phyloP scores from a whole-genome alignment of 2,888 invertebrate genomes.

The Hemicrepidius hirtus region DNA sequence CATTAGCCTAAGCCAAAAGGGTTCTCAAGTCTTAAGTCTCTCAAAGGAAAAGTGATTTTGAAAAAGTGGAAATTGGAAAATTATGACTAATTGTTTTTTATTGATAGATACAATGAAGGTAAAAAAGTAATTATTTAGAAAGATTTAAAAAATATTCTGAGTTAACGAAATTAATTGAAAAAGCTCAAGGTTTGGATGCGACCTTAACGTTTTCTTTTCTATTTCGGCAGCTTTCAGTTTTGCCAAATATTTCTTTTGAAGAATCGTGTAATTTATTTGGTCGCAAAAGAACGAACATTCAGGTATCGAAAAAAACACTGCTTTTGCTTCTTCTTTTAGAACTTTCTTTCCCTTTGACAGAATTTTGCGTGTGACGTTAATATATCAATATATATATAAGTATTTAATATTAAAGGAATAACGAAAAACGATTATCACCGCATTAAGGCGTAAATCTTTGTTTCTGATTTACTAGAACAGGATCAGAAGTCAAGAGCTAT shows the following conservation, averaged over 20 bases:
- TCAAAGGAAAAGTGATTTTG: no score
- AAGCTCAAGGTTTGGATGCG: no score
- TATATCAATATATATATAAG: no score
- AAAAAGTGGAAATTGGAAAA: no score
- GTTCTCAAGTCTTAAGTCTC: no score
- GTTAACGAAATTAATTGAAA: slow-evolving; percentile 10
- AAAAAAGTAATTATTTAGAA: no score
- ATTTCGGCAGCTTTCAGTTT: neutral
- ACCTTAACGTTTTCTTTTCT: neutral
- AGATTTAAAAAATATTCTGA: neutral
- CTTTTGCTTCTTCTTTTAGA: neutral
- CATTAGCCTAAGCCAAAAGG: no score
- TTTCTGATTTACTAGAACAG: slow-evolving; percentile 47
- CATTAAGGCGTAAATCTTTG: slow-evolving; percentile 43
- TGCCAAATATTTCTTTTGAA: slow-evolving; percentile 16
- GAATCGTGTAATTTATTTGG: neutral
- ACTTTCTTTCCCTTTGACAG: neutral
- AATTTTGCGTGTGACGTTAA: neutral
- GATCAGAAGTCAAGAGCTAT: slow-evolving; percentile 51
- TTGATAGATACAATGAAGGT: no score
- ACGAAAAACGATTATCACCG: slow-evolving; percentile 29
- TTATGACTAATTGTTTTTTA: no score
- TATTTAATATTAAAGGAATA: slow-evolving; percentile 19
- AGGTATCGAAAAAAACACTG: neutral
- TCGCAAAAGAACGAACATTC: neutral